These are phyloP conservation scores for Pseudorasbora parva DNA, from an alignment of 2,113 vertebrate genomes.

Conservation along the genomic window DNA sequence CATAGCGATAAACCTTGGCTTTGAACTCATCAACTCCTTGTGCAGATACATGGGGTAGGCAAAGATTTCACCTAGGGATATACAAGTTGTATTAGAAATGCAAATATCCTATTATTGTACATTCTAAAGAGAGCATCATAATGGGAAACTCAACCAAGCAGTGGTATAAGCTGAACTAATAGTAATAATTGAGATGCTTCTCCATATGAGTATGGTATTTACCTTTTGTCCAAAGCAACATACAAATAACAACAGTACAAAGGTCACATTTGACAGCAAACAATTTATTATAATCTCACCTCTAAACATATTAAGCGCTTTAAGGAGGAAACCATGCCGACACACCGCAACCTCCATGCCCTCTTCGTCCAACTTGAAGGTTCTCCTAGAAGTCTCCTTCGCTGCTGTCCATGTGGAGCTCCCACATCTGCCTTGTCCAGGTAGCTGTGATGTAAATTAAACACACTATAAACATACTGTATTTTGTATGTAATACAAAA, in stretches of 20 bases:
- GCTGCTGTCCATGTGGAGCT: background rate
- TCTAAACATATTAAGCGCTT: slow-evolving; percentile 12
- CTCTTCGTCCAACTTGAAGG: slow-evolving; percentile 5
- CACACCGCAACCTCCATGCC: slow-evolving; percentile 2
- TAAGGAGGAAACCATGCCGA: slow-evolving; percentile 22
- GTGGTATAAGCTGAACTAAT: background rate
- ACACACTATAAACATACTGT: background rate
- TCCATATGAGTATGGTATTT: background rate
- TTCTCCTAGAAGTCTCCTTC: background rate
- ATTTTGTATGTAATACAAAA: no score
- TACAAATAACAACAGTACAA: slow-evolving; percentile 3
- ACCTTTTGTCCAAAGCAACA: background rate
- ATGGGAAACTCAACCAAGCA: slow-evolving; percentile 21
- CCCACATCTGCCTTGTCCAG: slow-evolving; percentile 7
- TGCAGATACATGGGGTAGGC: slow-evolving; percentile 32
- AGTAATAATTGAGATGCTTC: slow-evolving; percentile 8
- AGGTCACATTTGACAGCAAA: slow-evolving; percentile 13
- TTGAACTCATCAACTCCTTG: no score
- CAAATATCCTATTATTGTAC: background rate
- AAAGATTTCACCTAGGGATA: slow-evolving; percentile 14
- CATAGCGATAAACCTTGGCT: background rate
- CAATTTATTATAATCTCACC: slow-evolving; percentile 18
- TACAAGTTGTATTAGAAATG: slow-evolving; percentile 9
- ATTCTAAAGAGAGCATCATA: background rate
- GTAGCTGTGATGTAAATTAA: slow-evolving; percentile 1